Evolutionary conservation across 2,888 invertebrate genomes (phyloP).

Genomic region (Latrodectus elegans): DNA sequence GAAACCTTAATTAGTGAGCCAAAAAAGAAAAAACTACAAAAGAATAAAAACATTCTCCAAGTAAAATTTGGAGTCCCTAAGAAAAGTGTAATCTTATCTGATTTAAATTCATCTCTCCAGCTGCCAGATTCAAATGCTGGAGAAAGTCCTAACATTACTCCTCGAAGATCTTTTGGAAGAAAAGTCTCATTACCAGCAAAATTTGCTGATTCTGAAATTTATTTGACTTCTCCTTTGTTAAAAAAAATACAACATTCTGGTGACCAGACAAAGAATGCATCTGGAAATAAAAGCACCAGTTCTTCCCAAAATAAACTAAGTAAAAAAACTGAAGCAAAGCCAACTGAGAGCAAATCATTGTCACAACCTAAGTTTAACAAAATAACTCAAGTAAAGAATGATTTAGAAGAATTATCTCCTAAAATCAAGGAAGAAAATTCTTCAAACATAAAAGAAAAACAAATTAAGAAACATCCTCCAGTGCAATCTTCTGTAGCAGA

Average conservation of each 20-base stretch:
- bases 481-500: neutral
- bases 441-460: neutral
- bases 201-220: slow-evolving; percentile 60
- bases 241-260: slow-evolving; percentile 41
- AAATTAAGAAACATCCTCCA: neutral
- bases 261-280: neutral
- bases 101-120: neutral
- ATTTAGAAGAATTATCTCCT: neutral
- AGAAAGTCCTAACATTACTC: neutral
- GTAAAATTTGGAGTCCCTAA: neutral
- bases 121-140: neutral
- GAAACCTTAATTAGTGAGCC: neutral
- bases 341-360: neutral
- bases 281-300: neutral
- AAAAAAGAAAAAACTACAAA: neutral
- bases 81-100: neutral
- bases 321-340: neutral
- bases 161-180: slow-evolving; percentile 32
- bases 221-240: slow-evolving; percentile 46
- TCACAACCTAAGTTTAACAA: neutral
- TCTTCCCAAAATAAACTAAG: neutral
- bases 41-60: neutral
- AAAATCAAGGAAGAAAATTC: neutral
- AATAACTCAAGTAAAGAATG: neutral
- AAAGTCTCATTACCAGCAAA: slow-evolving; percentile 61